Percentiles rank a stretch among this genome's conserved stretches.
These are phyloP conservation scores for Orientallactaga sibirica DNA, from an alignment of 2,797 vertebrate species.

Conservation along the genomic window DNA sequence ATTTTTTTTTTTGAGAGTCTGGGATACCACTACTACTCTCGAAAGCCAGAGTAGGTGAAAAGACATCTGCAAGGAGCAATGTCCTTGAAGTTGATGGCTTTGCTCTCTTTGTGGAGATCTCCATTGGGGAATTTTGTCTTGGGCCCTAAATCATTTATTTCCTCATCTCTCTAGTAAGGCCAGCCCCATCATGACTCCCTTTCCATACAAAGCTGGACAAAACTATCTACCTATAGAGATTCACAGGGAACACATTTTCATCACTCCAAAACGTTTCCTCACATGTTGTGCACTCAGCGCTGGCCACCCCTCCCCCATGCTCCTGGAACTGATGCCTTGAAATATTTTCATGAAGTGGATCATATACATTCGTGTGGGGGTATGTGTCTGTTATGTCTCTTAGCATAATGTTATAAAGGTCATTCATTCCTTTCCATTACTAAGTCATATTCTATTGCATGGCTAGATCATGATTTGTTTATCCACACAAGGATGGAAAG, in stretches of 20 bases:
- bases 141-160: neutral
- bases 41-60: neutral
- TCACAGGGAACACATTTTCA: neutral
- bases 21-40: neutral
- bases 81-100: too few species aligned
- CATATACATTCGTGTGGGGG: neutral
- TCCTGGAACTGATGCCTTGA: neutral
- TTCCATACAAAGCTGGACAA: neutral
- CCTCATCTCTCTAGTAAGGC: neutral
- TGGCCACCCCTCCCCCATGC: fast-evolving
- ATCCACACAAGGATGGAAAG: neutral
- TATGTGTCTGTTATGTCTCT: neutral
- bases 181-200: neutral
- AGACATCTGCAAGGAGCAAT: neutral
- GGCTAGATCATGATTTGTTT: neutral
- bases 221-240: neutral
- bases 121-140: neutral
- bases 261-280: neutral
- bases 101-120: neutral
- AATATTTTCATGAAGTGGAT: neutral
- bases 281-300: neutral
- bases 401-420: neutral
- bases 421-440: neutral
- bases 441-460: neutral
- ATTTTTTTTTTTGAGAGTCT: neutral